These are phyloP conservation scores for Gavialis gangeticus DNA, from an alignment of 2,113 vertebrate species.

Conservation along the genomic window DNA sequence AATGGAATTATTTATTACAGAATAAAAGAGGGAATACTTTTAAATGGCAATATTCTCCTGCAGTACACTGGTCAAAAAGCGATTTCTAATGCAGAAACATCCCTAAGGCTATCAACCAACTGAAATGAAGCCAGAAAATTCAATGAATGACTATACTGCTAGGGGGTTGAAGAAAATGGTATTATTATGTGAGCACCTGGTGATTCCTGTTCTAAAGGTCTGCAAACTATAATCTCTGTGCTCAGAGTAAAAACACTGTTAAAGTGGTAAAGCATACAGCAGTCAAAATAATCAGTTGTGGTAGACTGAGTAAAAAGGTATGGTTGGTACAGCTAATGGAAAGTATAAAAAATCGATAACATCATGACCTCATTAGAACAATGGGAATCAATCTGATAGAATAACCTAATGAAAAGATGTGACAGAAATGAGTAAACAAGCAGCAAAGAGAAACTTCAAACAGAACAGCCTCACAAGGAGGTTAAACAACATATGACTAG, in stretches of 20 bases:
- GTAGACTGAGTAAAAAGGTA: not conserved
- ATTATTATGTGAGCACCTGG: not conserved
- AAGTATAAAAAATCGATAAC: not conserved
- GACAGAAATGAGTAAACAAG: conserved; percentile 9
- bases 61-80: not conserved
- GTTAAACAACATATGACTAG: conserved; percentile 50
- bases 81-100: not conserved
- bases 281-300: rapidly evolving
- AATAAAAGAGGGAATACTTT: not conserved
- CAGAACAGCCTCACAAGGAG: not conserved
- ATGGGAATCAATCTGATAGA: not conserved
- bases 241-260: not conserved
- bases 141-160: not conserved
- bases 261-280: not conserved
- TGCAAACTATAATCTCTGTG: not conserved
- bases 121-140: not conserved
- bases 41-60: not conserved
- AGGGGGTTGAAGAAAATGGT: not conserved
- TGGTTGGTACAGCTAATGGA: not conserved
- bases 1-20: not conserved
- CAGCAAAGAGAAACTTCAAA: conserved; percentile 15
- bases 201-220: not conserved
- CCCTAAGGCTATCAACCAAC: not conserved
- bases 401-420: not conserved
- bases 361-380: not conserved